Percentiles rank a stretch among this genome's conserved stretches.
Conservation (phyloP, 1,140 invertebrate species). For the Dendrolimus kikuchii region DNA sequence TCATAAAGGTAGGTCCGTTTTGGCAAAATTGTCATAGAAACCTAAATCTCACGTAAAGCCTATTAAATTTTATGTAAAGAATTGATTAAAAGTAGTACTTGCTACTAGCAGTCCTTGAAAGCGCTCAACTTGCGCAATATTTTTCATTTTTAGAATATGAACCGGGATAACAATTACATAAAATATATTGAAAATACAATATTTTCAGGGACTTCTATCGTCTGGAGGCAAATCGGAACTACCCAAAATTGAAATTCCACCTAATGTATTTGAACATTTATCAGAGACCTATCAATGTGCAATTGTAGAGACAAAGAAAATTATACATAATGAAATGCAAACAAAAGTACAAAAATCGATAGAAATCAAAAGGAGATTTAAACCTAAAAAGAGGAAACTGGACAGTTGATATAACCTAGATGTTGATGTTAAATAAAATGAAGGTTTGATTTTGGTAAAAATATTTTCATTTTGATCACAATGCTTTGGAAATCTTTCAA, state of each 20-base stretch:
- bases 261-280: constrained; percentile 54
- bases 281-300: constrained; percentile 62
- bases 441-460: background rate
- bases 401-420: constrained; percentile 14
- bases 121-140: no score
- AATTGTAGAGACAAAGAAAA: constrained; percentile 60
- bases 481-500: no score
- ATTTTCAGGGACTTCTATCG: constrained; percentile 60
- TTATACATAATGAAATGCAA: constrained; percentile 51
- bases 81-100: no score
- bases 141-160: background rate
- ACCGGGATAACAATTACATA: background rate
- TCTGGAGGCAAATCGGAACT: constrained; percentile 50
- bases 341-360: constrained; percentile 61
- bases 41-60: no score
- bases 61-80: no score
- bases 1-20: no score
- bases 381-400: constrained; percentile 41
- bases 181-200: constrained; percentile 2
- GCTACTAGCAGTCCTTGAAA: no score
- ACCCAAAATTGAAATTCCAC: constrained; percentile 50
- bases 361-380: constrained; percentile 56
- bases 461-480: no score
- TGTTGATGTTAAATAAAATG: background rate
- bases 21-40: no score